Evolutionary conservation across 1,140 invertebrate genomes (phyloP), one percentile per base, ranked within the genome.

Genomic region (Triops longicaudatus): DNA sequence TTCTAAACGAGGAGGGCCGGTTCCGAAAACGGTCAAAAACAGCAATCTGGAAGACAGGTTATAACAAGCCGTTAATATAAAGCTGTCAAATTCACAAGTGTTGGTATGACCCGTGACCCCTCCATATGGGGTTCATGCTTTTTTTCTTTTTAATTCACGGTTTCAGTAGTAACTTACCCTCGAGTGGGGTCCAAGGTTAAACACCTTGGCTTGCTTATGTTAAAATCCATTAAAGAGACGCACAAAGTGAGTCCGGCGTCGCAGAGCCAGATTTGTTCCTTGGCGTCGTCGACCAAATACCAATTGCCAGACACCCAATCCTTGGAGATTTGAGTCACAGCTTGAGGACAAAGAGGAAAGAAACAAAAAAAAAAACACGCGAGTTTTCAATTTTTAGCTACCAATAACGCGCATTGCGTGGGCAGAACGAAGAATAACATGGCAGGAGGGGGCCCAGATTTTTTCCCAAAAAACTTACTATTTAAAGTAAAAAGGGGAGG

Each of bases 231-330:
- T 27, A 95, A 84, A 78, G 92, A 87, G 77, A 89, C 87, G 84
- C 91, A 91, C 83, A 87, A 86, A 76, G 83, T 83, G 82, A 92
- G 86, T 41, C 85, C 84, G 80, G 85, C 85, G 77, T 86, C 88
- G 85, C 89, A 97, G 80, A 90, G 85, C 84, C 89, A 92, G 81
- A 93, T 87, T 84, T 89, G 85, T 84, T 92, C 88, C 82, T 89
- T 84, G 80, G 87, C 84, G 84, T 90, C 88, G 84, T 96, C 94
- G 76, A 93, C 84, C 80, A 96, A 89, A 85, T 97, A 97, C 88
- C 94, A 91, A 83, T 93, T 94, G 78, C 89, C 87, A 43, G 91
- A 88, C 26, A 96, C 85, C 94, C 94, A 97, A 83, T 97, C 94
- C 78, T 93, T 85, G 2, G 91, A 89, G 73, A 96, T 84, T 81